Evolutionary conservation across 2,113 vertebrate genomes (phyloP).

Genomic region (Peromyscus maniculatus): DNA sequence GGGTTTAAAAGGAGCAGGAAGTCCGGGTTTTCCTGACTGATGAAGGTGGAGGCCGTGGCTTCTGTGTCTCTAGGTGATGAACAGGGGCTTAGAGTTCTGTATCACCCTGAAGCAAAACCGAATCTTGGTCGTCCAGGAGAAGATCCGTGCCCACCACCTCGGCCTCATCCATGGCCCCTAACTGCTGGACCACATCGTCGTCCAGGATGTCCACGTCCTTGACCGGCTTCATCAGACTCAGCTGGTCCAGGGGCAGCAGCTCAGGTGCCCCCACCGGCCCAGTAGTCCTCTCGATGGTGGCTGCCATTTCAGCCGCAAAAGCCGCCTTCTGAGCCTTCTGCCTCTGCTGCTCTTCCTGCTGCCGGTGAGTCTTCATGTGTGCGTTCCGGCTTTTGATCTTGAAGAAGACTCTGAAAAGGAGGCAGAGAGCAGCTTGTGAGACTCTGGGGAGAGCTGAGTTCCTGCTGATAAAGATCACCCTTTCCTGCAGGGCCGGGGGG

Average conservation of each 20-base stretch:
- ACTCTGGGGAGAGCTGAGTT: not conserved
- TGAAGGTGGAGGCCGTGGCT: slow-evolving; percentile 76
- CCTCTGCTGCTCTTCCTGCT: slow-evolving; percentile 92
- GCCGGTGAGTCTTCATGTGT: slow-evolving; percentile 95
- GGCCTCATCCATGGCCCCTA: slow-evolving; percentile 89
- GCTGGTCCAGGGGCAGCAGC: slow-evolving; percentile 90
- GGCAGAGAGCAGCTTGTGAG: not conserved
- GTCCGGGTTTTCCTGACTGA: slow-evolving; percentile 84
- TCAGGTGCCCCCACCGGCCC: slow-evolving; percentile 81
- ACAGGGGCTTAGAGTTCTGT: slow-evolving; percentile 86
- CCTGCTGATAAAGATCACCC: not conserved
- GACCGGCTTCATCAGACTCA: slow-evolving; percentile 89
- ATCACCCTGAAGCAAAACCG: slow-evolving; percentile 89
- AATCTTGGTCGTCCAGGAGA: slow-evolving; percentile 88
- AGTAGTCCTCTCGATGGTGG: slow-evolving; percentile 89
- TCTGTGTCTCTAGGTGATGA: slow-evolving; percentile 62
- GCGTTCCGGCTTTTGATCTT: slow-evolving; percentile 96
- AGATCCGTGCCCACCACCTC: slow-evolving; percentile 89
- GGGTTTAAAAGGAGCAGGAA: slow-evolving; percentile 84
- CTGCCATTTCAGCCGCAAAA: slow-evolving; percentile 89
- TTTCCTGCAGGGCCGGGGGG: not conserved
- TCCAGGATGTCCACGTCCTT: slow-evolving; percentile 87
- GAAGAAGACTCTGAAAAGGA: slow-evolving; percentile 91
- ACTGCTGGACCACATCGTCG: slow-evolving; percentile 87
- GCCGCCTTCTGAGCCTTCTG: slow-evolving; percentile 91